phyloP scores from a whole-genome alignment of 2,113 vertebrate genomes.

The Pseudolaguvia tuberculata region DNA sequence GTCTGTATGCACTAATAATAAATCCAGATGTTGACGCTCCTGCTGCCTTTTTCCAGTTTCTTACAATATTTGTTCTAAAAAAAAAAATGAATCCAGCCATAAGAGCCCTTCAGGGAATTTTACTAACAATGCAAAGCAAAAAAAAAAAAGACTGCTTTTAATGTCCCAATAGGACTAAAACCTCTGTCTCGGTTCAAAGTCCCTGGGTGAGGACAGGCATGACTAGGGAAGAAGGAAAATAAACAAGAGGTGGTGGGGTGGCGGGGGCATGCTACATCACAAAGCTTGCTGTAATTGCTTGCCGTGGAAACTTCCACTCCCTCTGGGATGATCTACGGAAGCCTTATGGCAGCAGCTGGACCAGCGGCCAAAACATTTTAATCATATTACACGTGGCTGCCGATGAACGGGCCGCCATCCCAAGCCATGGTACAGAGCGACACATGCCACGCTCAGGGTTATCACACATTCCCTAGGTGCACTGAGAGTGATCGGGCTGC shows the following conservation, averaged over 20 bases:
- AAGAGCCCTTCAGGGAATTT: background rate
- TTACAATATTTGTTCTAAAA: background rate
- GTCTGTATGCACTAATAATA: background rate
- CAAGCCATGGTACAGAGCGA: conserved; percentile 25
- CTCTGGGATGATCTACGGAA: conserved; percentile 32
- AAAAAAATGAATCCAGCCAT: background rate
- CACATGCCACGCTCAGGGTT: conserved; percentile 31
- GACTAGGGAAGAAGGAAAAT: background rate
- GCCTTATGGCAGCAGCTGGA: conserved; percentile 23
- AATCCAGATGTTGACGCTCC: background rate
- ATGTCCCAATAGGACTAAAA: background rate
- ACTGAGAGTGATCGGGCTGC: conserved; percentile 25
- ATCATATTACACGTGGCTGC: conserved; percentile 18
- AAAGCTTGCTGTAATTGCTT: conserved; percentile 3
- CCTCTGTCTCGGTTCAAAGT: background rate
- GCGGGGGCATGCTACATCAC: background rate
- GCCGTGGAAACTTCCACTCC: conserved; percentile 30
- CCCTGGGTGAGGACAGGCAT: conserved; percentile 3
- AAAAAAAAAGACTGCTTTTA: background rate
- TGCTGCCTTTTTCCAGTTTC: background rate
- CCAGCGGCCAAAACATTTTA: conserved; percentile 18
- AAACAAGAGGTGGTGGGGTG: background rate
- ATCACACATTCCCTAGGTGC: conserved; percentile 39
- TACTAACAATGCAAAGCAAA: background rate
- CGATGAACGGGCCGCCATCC: conserved; percentile 29